Conservation (phyloP, 1,140 invertebrate species). For the Notospermus geniculatus region DNA sequence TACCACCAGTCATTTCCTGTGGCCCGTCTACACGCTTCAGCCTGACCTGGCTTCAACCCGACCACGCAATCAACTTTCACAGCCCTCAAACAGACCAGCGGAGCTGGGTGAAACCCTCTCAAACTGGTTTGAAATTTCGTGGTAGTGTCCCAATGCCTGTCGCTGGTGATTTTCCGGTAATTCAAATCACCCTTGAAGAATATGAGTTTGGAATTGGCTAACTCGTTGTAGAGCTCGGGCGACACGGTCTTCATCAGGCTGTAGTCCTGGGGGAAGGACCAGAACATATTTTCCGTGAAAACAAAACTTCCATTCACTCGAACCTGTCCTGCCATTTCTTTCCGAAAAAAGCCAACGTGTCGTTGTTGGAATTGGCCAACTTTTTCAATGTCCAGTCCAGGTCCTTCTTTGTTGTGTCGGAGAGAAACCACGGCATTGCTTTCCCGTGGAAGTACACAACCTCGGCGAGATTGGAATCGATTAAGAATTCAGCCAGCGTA, state of each 20-base stretch:
- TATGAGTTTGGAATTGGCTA: conserved; percentile 69
- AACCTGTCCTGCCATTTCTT: conserved; percentile 44
- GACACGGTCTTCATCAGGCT: conserved; percentile 71
- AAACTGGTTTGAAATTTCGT: conserved; percentile 70
- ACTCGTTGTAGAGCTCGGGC: conserved; percentile 68
- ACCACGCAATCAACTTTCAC: conserved; percentile 88
- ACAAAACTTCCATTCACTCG: conserved; percentile 48
- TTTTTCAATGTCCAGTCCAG: conserved; percentile 67
- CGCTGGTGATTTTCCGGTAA: conserved; percentile 89
- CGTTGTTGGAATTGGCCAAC: conserved; percentile 38
- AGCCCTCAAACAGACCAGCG: conserved; percentile 79
- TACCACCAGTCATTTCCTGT: too few species aligned
- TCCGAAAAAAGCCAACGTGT: conserved; percentile 38
- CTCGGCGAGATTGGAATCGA: conserved; percentile 66
- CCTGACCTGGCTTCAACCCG: conserved; percentile 67
- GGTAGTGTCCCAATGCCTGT: conserved; percentile 77
- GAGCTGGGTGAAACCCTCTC: conserved; percentile 78
- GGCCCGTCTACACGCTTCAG: too few species aligned
- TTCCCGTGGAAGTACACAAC: conserved; percentile 85
- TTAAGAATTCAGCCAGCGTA: conserved; percentile 78
- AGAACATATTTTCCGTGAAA: conserved; percentile 69
- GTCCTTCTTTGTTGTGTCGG: conserved; percentile 79
- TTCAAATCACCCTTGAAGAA: conserved; percentile 96
- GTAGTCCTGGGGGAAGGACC: conserved; percentile 82
- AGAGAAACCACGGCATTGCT: conserved; percentile 93